A percentile compares a stretch with the other conserved stretches of the same genome.
These are phyloP conservation scores for Therioaphis trifolii DNA, from an alignment of 2,888 invertebrate genomes.

Conservation along the genomic window DNA sequence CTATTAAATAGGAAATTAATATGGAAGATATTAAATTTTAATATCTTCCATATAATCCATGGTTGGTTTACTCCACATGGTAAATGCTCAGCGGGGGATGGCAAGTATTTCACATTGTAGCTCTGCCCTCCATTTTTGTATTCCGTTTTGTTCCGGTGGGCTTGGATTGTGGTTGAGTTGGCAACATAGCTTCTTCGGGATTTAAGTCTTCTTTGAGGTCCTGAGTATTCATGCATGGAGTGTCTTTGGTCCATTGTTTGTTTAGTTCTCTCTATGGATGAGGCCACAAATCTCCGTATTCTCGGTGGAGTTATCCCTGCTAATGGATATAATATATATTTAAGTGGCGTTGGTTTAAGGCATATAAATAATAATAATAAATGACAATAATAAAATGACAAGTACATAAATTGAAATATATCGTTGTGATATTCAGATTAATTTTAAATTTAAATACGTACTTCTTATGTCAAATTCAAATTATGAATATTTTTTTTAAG, in stretches of 20 bases:
- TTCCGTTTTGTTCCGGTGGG: neutral
- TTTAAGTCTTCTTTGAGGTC: slow-evolving; percentile 14
- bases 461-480: too few relatives aligned
- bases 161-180: slow-evolving; percentile 5
- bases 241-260: too few relatives aligned
- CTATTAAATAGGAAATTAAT: too few relatives aligned
- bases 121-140: slow-evolving; percentile 1
- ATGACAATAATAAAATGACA: too few relatives aligned
- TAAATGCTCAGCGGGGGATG: neutral
- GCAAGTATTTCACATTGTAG: neutral
- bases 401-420: too few relatives aligned
- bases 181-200: slow-evolving; percentile 13
- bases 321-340: slow-evolving; percentile 34
- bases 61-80: slow-evolving; percentile 1
- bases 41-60: neutral
- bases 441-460: too few relatives aligned
- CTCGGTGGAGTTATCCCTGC: neutral
- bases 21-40: too few relatives aligned
- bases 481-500: too few relatives aligned
- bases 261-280: too few relatives aligned
- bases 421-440: too few relatives aligned
- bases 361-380: too few relatives aligned
- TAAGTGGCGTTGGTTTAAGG: slow-evolving; percentile 10
- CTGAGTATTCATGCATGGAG: slow-evolving; percentile 15
- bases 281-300: slow-evolving; percentile 19